Evolutionary conservation across 2,888 invertebrate species (phyloP).

Genomic region (Drosophila diplacantha): DNA sequence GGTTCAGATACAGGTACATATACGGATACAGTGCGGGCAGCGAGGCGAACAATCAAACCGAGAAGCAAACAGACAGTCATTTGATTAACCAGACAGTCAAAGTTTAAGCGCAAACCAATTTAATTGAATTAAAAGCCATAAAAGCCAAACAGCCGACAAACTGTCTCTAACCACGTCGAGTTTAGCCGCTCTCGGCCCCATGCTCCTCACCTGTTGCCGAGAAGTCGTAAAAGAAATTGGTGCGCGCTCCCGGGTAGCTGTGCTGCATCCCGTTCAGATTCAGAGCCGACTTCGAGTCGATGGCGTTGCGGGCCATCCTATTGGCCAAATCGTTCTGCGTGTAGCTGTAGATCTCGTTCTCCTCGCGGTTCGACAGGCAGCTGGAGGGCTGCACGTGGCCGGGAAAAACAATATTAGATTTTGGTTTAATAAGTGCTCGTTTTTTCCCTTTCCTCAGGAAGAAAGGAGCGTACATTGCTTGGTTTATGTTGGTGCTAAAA

Average conservation of each 20-base stretch:
- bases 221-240: slow-evolving; percentile 78
- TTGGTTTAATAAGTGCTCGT: not conserved
- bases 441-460: not conserved
- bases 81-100: slow-evolving; percentile 44
- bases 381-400: slow-evolving; percentile 85
- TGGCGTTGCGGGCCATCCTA: slow-evolving; percentile 82
- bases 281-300: slow-evolving; percentile 82
- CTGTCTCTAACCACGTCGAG: slow-evolving; percentile 43
- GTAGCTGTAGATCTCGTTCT: slow-evolving; percentile 94
- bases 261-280: slow-evolving; percentile 78
- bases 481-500: not conserved
- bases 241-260: slow-evolving; percentile 76
- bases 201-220: slow-evolving; percentile 76
- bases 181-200: slow-evolving; percentile 7
- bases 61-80: slow-evolving; percentile 51
- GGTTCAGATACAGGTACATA: not conserved
- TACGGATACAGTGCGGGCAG: not conserved
- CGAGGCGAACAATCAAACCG: slow-evolving; percentile 52
- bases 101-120: slow-evolving; percentile 52
- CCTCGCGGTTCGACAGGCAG: slow-evolving; percentile 92
- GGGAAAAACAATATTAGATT: slow-evolving; percentile 4
- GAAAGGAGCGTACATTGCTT: not conserved
- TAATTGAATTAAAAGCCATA: slow-evolving; percentile 71
- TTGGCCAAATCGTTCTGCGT: slow-evolving; percentile 90
- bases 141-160: slow-evolving; percentile 66